phyloP scores from a whole-genome alignment of 2,888 invertebrate genomes.

The Drosophila yooni region DNA sequence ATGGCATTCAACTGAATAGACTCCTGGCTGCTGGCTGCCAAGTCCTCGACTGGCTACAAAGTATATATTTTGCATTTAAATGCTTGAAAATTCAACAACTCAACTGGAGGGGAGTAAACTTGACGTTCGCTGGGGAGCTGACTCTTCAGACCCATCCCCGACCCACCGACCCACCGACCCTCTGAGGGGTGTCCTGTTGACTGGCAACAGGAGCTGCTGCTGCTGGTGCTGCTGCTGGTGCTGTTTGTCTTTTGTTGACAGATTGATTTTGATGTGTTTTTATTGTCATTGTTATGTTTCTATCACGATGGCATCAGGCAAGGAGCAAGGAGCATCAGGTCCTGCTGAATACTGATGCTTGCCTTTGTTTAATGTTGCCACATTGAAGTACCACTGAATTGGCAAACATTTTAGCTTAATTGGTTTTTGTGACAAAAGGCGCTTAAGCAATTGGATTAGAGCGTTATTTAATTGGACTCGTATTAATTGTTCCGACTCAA shows the following conservation, averaged over 20 bases:
- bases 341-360: slow-evolving; percentile 15
- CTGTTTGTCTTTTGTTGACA: slow-evolving; percentile 68
- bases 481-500: slow-evolving; percentile 34
- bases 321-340: background rate
- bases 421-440: slow-evolving; percentile 57
- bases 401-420: slow-evolving; percentile 76
- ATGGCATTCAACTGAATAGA: slow-evolving; percentile 57
- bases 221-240: background rate
- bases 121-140: slow-evolving; percentile 19
- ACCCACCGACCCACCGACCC: background rate
- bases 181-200: slow-evolving; percentile 36
- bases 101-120: slow-evolving; percentile 10
- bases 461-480: slow-evolving; percentile 3
- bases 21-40: background rate
- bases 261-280: slow-evolving; percentile 80
- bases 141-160: slow-evolving; percentile 8
- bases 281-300: slow-evolving; percentile 72
- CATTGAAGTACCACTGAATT: slow-evolving; percentile 47
- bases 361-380: slow-evolving; percentile 23
- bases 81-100: slow-evolving; percentile 64
- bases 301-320: slow-evolving; percentile 20
- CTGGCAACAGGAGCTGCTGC: slow-evolving; percentile 22
- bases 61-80: slow-evolving; percentile 65
- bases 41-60: slow-evolving; percentile 28
- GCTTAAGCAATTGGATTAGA: slow-evolving; percentile 42